Percentiles rank a stretch among this genome's conserved stretches.
Conservation (phyloP, 2,797 vertebrate species). For the Lagodon rhomboides region DNA sequence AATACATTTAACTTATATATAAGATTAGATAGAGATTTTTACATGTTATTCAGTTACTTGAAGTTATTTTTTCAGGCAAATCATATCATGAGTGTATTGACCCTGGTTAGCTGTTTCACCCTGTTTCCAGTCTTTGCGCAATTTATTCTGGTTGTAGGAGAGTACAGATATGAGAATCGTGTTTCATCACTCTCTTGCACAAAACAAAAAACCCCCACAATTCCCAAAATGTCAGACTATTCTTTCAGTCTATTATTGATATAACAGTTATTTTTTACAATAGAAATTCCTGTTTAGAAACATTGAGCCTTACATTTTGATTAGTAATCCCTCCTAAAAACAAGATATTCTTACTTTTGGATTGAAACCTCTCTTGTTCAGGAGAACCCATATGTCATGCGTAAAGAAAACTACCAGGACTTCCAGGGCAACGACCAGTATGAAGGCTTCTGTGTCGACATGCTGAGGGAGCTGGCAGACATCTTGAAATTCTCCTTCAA, state of each 20-base stretch:
- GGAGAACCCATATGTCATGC: conserved; percentile 97
- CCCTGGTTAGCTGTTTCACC: neutral
- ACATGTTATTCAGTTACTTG: too few relatives aligned
- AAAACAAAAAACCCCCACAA: conserved; percentile 12
- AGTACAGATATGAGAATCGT: neutral
- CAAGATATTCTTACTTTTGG: conserved; percentile 5
- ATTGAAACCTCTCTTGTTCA: conserved; percentile 64
- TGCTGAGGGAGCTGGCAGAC: conserved; percentile 92
- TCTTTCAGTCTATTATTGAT: conserved; percentile 10
- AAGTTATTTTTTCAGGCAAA: too few relatives aligned
- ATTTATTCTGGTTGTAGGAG: conserved; percentile 2
- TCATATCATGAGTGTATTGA: too few relatives aligned
- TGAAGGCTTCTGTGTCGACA: conserved; percentile 95
- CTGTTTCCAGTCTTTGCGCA: conserved; percentile 12
- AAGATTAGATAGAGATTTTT: too few relatives aligned
- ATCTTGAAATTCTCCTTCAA: conserved; percentile 94
- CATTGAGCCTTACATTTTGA: neutral
- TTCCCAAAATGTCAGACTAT: neutral
- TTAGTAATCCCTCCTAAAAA: conserved; percentile 10
- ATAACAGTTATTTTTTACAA: neutral
- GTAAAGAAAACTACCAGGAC: conserved; percentile 90
- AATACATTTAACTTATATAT: too few relatives aligned
- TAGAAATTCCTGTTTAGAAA: neutral
- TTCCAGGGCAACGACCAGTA: conserved; percentile 91
- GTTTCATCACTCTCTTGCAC: conserved; percentile 8